A percentile compares a stretch with the other conserved stretches of the same genome.
Evolutionary conservation across 2,888 invertebrate genomes (phyloP).

Genomic region (Epinotia brunnichana): DNA sequence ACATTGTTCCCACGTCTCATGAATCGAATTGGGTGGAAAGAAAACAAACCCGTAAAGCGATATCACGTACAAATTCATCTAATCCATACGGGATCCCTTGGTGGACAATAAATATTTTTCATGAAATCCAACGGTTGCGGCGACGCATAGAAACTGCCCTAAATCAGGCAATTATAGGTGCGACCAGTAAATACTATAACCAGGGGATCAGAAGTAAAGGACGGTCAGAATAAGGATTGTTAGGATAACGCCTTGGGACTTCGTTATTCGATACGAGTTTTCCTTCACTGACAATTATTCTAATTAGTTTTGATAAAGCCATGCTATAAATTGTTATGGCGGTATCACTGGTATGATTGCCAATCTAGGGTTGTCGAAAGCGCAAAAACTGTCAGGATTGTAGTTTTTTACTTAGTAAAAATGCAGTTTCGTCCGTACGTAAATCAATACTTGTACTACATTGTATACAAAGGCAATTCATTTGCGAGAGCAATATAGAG

Average conservation of each 20-base stretch:
- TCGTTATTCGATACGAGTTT: slow-evolving; percentile 40
- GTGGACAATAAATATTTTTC: slow-evolving; percentile 80
- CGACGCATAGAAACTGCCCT: slow-evolving; percentile 79
- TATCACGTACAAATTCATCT: slow-evolving; percentile 79
- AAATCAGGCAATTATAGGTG: slow-evolving; percentile 83
- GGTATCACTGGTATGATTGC: slow-evolving; percentile 9
- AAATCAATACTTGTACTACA: slow-evolving; percentile 1
- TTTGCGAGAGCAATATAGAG: slow-evolving; percentile 57
- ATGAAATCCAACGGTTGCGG: slow-evolving; percentile 73
- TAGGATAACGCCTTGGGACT: slow-evolving; percentile 53
- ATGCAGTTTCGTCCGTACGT: not conserved
- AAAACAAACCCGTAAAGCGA: slow-evolving; percentile 45
- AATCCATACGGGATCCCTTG: slow-evolving; percentile 70
- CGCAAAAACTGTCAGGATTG: not conserved
- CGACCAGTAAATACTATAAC: slow-evolving; percentile 78
- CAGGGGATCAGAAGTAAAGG: slow-evolving; percentile 67
- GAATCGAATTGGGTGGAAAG: slow-evolving; percentile 3
- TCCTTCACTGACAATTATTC: slow-evolving; percentile 39
- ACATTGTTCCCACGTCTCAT: slow-evolving; percentile 9
- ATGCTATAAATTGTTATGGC: slow-evolving; percentile 28
- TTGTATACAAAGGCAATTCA: slow-evolving; percentile 48
- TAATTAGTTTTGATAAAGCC: slow-evolving; percentile 43
- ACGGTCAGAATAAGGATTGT: slow-evolving; percentile 51
- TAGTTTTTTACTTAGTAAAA: not conserved
- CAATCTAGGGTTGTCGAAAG: slow-evolving; percentile 25